A percentile compares a stretch with the other conserved stretches of the same genome.
Evolutionary conservation across 2,888 invertebrate genomes (phyloP).

Genomic region (Diarsia mendica): DNA sequence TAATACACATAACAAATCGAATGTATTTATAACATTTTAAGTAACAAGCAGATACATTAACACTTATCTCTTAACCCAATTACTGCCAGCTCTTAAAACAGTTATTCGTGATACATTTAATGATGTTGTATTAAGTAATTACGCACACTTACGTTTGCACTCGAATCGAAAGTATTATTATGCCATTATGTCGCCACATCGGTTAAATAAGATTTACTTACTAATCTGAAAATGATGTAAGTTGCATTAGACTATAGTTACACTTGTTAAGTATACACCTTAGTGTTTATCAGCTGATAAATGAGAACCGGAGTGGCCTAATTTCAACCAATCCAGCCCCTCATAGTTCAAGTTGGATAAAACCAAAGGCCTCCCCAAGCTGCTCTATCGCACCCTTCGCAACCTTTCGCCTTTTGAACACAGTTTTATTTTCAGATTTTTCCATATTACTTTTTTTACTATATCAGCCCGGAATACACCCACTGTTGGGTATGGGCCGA

Average conservation of each 20-base stretch:
- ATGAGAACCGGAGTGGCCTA: neutral
- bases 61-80: conserved; percentile 5
- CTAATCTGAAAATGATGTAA: conserved; percentile 18
- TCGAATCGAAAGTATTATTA: conserved; percentile 42
- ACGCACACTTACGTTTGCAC: conserved; percentile 41
- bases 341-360: neutral
- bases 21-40: neutral
- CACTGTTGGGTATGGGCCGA: no score
- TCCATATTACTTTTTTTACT: no score
- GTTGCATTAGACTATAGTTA: conserved; percentile 1
- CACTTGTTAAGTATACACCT: no score
- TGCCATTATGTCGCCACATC: conserved; percentile 24
- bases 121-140: conserved; percentile 41
- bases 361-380: neutral
- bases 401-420: neutral
- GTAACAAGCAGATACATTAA: no score
- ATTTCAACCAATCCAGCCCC: neutral
- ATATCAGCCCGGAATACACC: no score
- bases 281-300: no score
- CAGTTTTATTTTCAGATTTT: no score
- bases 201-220: conserved; percentile 36
- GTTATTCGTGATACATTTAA: conserved; percentile 32
- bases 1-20: neutral
- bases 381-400: neutral
- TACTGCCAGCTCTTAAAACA: neutral